Evolutionary conservation across 2,888 invertebrate species (phyloP).

Genomic region (Cheilosia vernalis): DNA sequence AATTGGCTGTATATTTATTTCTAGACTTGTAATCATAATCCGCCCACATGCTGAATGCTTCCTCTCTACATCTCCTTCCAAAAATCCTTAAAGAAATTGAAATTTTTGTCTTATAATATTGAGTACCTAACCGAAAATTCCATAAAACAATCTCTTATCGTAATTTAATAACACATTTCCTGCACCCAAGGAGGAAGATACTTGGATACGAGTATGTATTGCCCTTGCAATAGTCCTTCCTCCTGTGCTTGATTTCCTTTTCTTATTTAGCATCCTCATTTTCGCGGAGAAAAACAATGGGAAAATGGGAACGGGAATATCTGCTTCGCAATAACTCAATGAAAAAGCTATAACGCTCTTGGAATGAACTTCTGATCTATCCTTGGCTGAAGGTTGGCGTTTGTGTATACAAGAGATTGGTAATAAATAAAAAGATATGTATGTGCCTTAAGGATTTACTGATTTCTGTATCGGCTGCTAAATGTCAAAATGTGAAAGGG

Average conservation of each 20-base stretch:
- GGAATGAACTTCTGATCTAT: constrained; percentile 24
- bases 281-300: constrained; percentile 2
- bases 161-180: constrained; percentile 48
- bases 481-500: constrained; percentile 34
- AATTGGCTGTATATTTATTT: background rate
- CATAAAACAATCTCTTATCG: constrained; percentile 58
- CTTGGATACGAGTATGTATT: background rate
- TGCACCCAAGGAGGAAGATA: constrained; percentile 8
- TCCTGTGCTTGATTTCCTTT: constrained; percentile 12
- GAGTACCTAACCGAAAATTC: constrained; percentile 50
- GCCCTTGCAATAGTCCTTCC: constrained; percentile 2
- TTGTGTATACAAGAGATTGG: background rate
- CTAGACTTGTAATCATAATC: background rate
- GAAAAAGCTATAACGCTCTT: constrained; percentile 20
- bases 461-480: constrained; percentile 19
- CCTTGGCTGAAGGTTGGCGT: background rate
- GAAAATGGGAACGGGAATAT: constrained; percentile 2
- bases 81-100: background rate
- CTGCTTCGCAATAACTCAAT: constrained; percentile 44
- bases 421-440: background rate
- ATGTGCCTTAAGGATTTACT: constrained; percentile 1
- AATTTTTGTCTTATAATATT: constrained; percentile 33
- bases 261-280: background rate
- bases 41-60: too few species aligned
- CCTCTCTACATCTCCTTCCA: background rate